These are phyloP conservation scores for Tenebrosternarchus preto DNA, from an alignment of 2,113 vertebrate species.

Conservation along the genomic window DNA sequence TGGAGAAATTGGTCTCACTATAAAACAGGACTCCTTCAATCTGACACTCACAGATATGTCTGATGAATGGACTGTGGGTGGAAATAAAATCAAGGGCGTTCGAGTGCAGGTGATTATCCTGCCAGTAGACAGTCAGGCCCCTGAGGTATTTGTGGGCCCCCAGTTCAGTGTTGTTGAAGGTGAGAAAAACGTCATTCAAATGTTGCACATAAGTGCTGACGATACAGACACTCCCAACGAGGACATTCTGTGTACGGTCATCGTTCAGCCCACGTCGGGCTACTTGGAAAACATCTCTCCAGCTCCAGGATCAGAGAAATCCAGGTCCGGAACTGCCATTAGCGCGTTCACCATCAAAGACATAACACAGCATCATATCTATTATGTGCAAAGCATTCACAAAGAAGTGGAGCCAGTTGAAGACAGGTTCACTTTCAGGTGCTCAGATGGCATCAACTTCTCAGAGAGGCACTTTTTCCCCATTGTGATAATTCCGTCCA, in stretches of 20 bases:
- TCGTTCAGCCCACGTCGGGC: slow-evolving; percentile 86
- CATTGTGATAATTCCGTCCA: slow-evolving; percentile 83
- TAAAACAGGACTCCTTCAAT: slow-evolving; percentile 87
- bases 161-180: slow-evolving; percentile 83
- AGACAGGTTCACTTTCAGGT: slow-evolving; percentile 90
- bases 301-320: slow-evolving; percentile 94
- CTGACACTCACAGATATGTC: slow-evolving; percentile 88
- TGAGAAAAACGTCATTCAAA: slow-evolving; percentile 79
- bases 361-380: slow-evolving; percentile 83
- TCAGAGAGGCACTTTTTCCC: slow-evolving; percentile 88
- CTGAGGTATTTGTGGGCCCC: slow-evolving; percentile 80
- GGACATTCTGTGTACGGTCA: slow-evolving; percentile 90
- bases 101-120: slow-evolving; percentile 90
- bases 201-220: slow-evolving; percentile 78
- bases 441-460: slow-evolving; percentile 95
- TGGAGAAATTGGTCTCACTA: slow-evolving; percentile 86
- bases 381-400: slow-evolving; percentile 95
- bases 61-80: slow-evolving; percentile 86
- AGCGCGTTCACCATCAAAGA: slow-evolving; percentile 94
- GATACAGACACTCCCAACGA: slow-evolving; percentile 85
- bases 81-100: slow-evolving; percentile 82
- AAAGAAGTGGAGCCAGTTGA: slow-evolving; percentile 89
- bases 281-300: slow-evolving; percentile 95
- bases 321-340: slow-evolving; percentile 86
- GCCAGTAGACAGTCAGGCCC: slow-evolving; percentile 89